These are phyloP conservation scores for Hyles euphorbiae DNA, from an alignment of 1,140 invertebrate species.

Conservation along the genomic window DNA sequence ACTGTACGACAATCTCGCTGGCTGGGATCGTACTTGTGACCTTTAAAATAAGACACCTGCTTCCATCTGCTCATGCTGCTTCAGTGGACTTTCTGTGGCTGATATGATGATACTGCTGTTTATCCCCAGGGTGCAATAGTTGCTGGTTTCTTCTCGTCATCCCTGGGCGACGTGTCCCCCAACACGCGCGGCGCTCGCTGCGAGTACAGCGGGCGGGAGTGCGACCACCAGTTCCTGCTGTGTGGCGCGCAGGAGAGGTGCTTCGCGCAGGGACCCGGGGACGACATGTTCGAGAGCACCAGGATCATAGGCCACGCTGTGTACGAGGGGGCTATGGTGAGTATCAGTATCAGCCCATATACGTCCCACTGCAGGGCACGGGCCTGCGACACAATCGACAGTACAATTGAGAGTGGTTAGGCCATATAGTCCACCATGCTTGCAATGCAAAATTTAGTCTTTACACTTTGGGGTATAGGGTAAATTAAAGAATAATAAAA, in stretches of 20 bases:
- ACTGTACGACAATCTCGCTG: background rate
- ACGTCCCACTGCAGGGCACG: no score
- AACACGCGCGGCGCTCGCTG: constrained; percentile 90
- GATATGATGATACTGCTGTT: no score
- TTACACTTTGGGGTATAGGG: background rate
- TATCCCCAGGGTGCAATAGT: constrained; percentile 85
- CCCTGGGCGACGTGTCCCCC: constrained; percentile 94
- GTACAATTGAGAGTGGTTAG: no score
- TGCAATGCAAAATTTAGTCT: no score
- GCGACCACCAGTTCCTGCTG: constrained; percentile 86
- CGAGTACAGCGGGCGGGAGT: constrained; percentile 83
- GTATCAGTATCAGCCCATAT: constrained; percentile 27
- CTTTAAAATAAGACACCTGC: background rate
- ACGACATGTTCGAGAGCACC: constrained; percentile 94
- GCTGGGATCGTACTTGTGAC: background rate
- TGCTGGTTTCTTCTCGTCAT: constrained; percentile 91
- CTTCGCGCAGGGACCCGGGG: constrained; percentile 89
- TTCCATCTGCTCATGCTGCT: no score
- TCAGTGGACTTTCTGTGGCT: no score
- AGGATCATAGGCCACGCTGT: constrained; percentile 90
- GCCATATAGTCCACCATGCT: no score
- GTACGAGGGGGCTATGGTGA: constrained; percentile 84
- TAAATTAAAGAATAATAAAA: background rate
- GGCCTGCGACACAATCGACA: no score
- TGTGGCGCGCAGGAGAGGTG: constrained; percentile 82